Evolutionary conservation across 1,140 invertebrate species (phyloP).

Genomic region (Scaptomyza montana): DNA sequence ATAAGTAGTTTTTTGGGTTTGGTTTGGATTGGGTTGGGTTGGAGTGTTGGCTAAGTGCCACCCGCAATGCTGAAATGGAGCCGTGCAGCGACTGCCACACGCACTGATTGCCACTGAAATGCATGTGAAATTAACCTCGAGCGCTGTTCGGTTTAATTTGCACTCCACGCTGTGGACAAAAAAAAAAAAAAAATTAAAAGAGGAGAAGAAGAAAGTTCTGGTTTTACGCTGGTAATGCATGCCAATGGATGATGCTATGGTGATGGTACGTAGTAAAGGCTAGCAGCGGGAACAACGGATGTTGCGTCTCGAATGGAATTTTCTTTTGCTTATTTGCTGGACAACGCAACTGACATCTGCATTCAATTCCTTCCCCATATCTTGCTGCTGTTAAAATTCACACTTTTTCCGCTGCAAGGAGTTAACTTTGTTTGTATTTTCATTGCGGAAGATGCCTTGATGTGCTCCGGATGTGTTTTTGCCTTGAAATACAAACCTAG

Average conservation of each 20-base stretch:
- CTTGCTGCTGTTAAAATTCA: conserved; percentile 3
- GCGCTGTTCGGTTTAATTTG: conserved; percentile 77
- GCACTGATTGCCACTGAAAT: conserved; percentile 79
- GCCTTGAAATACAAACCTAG: background rate
- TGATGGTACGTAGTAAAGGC: background rate
- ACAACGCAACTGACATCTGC: conserved; percentile 28
- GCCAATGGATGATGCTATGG: conserved; percentile 36
- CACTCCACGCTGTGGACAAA: conserved; percentile 64
- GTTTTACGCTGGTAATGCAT: conserved; percentile 42
- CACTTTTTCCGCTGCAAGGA: conserved; percentile 17
- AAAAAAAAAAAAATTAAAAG: conserved; percentile 11
- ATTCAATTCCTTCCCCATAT: background rate
- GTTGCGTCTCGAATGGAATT: conserved; percentile 72
- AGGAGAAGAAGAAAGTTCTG: conserved; percentile 13
- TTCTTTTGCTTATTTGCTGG: conserved; percentile 75
- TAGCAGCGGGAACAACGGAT: background rate
- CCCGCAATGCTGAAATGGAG: conserved; percentile 11
- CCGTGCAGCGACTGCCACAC: conserved; percentile 51
- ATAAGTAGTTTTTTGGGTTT: conserved; percentile 62
- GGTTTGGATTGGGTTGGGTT: conserved; percentile 4
- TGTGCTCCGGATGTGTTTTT: background rate
- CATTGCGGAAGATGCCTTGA: conserved; percentile 20
- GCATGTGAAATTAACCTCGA: conserved; percentile 79
- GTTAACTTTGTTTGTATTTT: conserved; percentile 60
- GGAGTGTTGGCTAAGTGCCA: conserved; percentile 60